Conservation (phyloP, 2,113 vertebrate genomes). For the Rallus limicola region DNA sequence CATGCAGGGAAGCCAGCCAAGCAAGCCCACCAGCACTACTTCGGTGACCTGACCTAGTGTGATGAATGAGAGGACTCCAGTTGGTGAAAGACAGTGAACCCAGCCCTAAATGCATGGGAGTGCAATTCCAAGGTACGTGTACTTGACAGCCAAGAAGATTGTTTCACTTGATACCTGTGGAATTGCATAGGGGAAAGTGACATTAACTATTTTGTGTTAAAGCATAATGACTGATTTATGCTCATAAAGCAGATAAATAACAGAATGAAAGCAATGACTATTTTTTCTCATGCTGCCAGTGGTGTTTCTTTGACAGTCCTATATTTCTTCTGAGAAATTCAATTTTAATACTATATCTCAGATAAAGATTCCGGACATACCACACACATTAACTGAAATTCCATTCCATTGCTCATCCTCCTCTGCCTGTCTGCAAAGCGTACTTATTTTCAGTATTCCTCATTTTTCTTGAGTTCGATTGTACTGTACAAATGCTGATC, state of each 20-base stretch:
- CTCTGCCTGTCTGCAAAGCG: slow-evolving; percentile 18
- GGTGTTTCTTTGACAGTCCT: slow-evolving; percentile 23
- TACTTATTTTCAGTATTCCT: background rate
- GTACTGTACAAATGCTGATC: background rate
- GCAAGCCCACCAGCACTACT: background rate
- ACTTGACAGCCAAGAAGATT: background rate
- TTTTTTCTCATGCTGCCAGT: slow-evolving; percentile 24
- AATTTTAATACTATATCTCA: slow-evolving; percentile 34
- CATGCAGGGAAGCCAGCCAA: background rate
- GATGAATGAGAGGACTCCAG: background rate
- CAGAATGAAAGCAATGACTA: slow-evolving; percentile 8
- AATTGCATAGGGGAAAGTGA: slow-evolving; percentile 2
- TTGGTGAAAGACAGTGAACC: background rate
- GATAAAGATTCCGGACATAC: background rate
- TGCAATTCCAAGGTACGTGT: background rate
- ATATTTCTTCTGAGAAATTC: slow-evolving; percentile 45
- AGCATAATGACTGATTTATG: slow-evolving; percentile 42
- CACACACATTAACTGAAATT: slow-evolving; percentile 37
- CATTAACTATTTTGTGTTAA: slow-evolving; percentile 33
- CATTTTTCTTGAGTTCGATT: background rate
- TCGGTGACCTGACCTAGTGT: background rate
- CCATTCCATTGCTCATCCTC: background rate
- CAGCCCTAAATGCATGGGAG: background rate
- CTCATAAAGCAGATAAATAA: slow-evolving; percentile 44
- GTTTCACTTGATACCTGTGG: slow-evolving; percentile 14